Base-by-base conservation (phyloP, 1,140 invertebrate genomes). In the Onthophagus taurus region DNA sequence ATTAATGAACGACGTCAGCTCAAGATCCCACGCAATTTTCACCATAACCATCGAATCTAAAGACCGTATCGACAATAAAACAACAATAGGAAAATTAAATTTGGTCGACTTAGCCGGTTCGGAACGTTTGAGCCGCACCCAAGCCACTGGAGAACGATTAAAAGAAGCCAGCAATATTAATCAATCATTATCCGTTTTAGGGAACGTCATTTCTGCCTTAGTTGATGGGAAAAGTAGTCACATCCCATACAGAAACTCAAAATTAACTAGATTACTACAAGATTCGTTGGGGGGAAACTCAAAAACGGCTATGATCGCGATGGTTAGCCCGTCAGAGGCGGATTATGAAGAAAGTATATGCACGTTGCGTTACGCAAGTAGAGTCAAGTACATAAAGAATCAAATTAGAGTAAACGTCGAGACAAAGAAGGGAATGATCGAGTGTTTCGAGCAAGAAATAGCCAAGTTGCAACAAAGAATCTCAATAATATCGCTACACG, bases 291-390 rank as follows among this genome's bases (percentile, higher is more conserved):
- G 93, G 9, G 93, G 93, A 11, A 97, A 97, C 69, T 91, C 92
- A 2, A 97, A 97, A 72, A 97, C 93, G 30, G 80, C 96, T 17
- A 96, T 97, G 90, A 79, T 78, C 63, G 94, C 96, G 9, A 97
- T 95, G 60, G 77, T 97, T 30, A 94, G 94, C 16, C 95, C 96
- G 23, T 90, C 94, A 7, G 89, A 93, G 53, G 84, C 85, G 45
- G 98, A 99, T 69, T 97, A 94, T 63, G 94, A 98, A 59, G 96
- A 99, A 68, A 94, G 92, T 0, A 88, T 98, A 31, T 97, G 90
- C 58, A 97, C 96, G 0, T 70, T 99, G 31, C 72, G 97, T 26
- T 99, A 99, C 70, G 95, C 96, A 1, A 94, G 91, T 70, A 74
- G 95, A 41, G 94, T 95, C 2, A 99, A 99, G 68, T 94, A 89